Base-by-base conservation (phyloP, 2,113 vertebrate species). In the Etia nguti region DNA sequence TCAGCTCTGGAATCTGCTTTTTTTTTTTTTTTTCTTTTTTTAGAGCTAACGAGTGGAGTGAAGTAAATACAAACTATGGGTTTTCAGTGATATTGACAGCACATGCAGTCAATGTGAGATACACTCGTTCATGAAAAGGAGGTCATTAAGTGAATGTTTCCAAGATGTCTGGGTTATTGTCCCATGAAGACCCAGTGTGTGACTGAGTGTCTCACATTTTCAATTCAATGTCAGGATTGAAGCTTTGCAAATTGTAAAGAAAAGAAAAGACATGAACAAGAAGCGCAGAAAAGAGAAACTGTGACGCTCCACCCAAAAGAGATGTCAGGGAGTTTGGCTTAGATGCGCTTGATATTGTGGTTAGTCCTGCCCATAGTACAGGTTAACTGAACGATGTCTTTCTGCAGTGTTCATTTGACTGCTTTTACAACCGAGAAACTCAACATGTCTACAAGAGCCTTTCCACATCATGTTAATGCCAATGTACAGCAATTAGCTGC, bases 341-440 rank as follows among this genome's bases (percentile, higher is more conserved):
- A 48, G 41, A 46, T 8, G 1, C 0, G 3, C 70, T 50, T 0
- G 2, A 75, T 26, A 18, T 48, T 73, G 8, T 5, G 2, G 1
- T 48, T 29, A 48, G 43, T 20, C 24, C 24, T 0, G 2, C 0
- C 0, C 65, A 73, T 6, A 12, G 41, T 73, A 15, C 68, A 24
- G 0, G 36, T 24, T 73, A 73, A 73, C 65, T 26, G 5, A 46
- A 16, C 41, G 5, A 46, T 73, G n/a, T 70, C 65, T 70, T 70
- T 70, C 65, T 70, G 65, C 38, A 16, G 34, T 2, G n/a, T 22
- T 43, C 65, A 70, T 70, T 24, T 70, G n/a, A 24, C 34, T 43
- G 65, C n/a, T 70, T 70, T 16, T 70, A 43, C 36, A 70, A 15
- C 38, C 20, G 22, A 43, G 65, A 70, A 70, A 43, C 38, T 70